These are phyloP conservation scores for Steinernema hermaphroditum DNA, from an alignment of 2,888 invertebrate species.

Conservation along the genomic window DNA sequence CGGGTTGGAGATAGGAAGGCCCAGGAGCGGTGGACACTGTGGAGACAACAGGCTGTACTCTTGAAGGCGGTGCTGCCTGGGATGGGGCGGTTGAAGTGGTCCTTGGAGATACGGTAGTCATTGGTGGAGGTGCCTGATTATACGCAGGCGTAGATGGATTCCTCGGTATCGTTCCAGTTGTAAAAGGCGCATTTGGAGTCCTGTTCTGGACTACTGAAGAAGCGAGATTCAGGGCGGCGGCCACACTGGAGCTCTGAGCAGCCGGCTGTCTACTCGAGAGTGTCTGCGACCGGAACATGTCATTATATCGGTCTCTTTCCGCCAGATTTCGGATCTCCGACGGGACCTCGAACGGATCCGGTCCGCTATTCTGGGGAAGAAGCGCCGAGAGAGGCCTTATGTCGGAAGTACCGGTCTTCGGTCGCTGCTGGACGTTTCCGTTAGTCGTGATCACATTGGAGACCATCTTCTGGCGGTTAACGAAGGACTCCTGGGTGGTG, in stretches of 20 bases:
- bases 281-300: constrained; percentile 21
- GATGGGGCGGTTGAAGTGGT: no score
- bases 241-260: background rate
- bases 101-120: background rate
- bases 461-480: constrained; percentile 12
- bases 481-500: background rate
- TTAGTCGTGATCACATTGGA: background rate
- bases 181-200: no score
- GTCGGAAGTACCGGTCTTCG: background rate
- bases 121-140: no score
- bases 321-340: constrained; percentile 12
- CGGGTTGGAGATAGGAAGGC: background rate
- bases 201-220: background rate
- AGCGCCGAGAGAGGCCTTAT: background rate
- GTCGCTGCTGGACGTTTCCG: background rate
- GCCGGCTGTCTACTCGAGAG: background rate
- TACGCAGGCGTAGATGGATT: no score
- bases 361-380: background rate
- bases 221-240: background rate
- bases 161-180: no score
- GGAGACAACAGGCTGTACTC: no score
- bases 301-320: constrained; percentile 6
- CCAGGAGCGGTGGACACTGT: background rate
- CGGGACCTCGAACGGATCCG: constrained; percentile 9
- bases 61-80: no score